Percentiles rank a stretch among this genome's conserved stretches.
Evolutionary conservation across 2,888 invertebrate species (phyloP).

Genomic region (Tromatobia lineatoria): DNA sequence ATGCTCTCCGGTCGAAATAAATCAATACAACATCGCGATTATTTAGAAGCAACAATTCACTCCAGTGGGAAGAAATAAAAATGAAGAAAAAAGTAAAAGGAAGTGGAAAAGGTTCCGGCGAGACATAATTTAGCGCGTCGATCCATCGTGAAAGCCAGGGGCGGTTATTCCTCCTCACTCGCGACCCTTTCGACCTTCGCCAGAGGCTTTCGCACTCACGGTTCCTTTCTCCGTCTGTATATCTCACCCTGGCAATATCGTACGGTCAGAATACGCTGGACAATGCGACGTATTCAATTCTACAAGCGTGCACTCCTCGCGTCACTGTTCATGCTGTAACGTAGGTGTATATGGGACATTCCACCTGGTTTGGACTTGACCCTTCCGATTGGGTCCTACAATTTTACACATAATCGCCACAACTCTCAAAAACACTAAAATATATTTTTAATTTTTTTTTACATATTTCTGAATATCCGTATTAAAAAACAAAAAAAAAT

Average conservation of each 20-base stretch:
- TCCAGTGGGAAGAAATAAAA: conserved; percentile 3
- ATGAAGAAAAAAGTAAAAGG: conserved; percentile 25
- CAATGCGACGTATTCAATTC: conserved; percentile 83
- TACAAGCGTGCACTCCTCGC: conserved; percentile 32
- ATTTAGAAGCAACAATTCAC: conserved; percentile 31
- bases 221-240: conserved; percentile 53
- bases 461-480: no score
- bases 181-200: conserved; percentile 45
- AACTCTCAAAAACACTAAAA: no score
- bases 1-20: conserved; percentile 43
- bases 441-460: no score
- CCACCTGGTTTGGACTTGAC: no score
- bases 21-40: conserved; percentile 31
- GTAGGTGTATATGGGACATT: conserved; percentile 4
- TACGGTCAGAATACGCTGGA: conserved; percentile 82
- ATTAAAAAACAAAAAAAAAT: no score
- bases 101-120: conserved; percentile 68
- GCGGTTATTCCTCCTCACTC: conserved; percentile 63
- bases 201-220: conserved; percentile 55
- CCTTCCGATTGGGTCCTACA: no score
- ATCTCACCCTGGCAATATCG: conserved; percentile 78
- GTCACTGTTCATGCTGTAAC: conserved; percentile 20
- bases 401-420: no score
- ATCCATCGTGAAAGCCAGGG: conserved; percentile 73
- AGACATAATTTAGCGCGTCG: conserved; percentile 79